A percentile compares a stretch with the other conserved stretches of the same genome.
These are phyloP conservation scores for Campylomormyrus numenius DNA, from an alignment of 2,113 vertebrate genomes.

Conservation along the genomic window DNA sequence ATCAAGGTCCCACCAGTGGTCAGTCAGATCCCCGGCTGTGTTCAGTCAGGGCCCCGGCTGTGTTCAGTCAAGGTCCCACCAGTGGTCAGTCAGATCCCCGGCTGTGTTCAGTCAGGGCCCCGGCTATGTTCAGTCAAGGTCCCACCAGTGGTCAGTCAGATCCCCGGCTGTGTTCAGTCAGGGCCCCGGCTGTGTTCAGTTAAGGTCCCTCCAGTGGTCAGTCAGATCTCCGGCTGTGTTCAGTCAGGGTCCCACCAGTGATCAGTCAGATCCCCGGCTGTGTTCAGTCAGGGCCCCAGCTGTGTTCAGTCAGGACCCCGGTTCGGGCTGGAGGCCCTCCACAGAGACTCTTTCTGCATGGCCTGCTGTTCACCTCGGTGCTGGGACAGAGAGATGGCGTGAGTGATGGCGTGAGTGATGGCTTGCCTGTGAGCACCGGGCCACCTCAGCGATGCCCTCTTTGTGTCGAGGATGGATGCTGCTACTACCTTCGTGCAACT, in stretches of 20 bases:
- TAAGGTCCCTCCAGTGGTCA: no score
- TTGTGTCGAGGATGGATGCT: background rate
- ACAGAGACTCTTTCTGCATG: background rate
- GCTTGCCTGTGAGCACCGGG: background rate
- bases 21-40: no score
- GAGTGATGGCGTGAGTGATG: background rate
- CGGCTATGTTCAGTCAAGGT: background rate
- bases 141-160: no score
- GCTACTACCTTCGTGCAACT: background rate
- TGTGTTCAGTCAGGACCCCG: background rate
- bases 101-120: background rate
- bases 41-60: no score
- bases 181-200: no score
- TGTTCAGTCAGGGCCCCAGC: background rate
- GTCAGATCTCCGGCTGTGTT: background rate
- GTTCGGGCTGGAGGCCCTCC: background rate
- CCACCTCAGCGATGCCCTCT: background rate
- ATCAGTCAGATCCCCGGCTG: no score
- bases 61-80: no score
- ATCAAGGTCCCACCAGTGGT: no score
- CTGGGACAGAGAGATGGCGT: background rate
- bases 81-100: no score
- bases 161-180: no score
- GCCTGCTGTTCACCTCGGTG: background rate
- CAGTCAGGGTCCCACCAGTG: no score